phyloP scores from a whole-genome alignment of 2,797 vertebrate species.

The Sebastes minor region DNA sequence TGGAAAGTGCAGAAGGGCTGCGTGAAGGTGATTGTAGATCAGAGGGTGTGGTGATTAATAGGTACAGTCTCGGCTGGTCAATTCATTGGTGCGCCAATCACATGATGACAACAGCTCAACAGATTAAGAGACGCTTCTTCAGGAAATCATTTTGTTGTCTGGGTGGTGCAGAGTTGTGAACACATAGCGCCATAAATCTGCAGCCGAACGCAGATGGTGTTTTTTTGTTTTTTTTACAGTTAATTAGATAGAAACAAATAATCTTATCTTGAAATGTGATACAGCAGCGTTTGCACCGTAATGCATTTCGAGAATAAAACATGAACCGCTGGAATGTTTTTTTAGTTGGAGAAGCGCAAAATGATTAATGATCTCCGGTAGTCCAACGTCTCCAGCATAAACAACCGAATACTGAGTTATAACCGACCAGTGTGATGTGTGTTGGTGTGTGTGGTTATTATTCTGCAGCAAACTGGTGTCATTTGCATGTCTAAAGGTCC shows the following conservation, averaged over 20 bases:
- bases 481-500: not conserved
- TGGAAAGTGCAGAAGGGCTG: not conserved
- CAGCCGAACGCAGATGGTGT: not conserved
- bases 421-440: not conserved
- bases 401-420: not conserved
- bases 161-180: not conserved
- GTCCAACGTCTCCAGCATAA: not conserved
- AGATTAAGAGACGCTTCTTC: not conserved
- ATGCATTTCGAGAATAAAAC: not conserved
- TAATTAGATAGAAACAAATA: conserved; percentile 1
- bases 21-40: not conserved
- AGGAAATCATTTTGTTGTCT: not conserved
- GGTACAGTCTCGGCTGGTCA: not conserved
- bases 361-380: not conserved
- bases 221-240: not conserved
- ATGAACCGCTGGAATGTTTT: not conserved
- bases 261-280: not conserved
- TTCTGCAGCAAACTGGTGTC: not conserved
- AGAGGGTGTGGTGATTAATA: not conserved
- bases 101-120: not conserved
- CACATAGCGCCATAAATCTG: not conserved
- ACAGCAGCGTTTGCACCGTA: not conserved
- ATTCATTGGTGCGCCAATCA: not conserved
- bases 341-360: not conserved
- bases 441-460: not conserved